Conservation (phyloP, 1,140 invertebrate species). For the Drosophila subpulchrella region DNA sequence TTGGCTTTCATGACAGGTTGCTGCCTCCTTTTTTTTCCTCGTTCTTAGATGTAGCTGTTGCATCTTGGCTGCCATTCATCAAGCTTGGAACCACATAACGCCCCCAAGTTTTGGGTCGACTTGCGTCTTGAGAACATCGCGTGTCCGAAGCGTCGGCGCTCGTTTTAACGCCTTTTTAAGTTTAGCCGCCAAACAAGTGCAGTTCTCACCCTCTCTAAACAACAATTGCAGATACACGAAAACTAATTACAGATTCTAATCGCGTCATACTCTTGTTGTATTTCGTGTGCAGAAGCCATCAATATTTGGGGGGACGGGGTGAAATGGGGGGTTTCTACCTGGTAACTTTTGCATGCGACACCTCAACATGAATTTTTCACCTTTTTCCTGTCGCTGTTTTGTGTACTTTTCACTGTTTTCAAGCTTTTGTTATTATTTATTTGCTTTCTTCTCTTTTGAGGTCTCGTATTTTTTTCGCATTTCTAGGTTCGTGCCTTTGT, state of each 20-base stretch:
- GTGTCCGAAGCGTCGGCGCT: conserved; percentile 68
- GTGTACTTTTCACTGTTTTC: conserved; percentile 32
- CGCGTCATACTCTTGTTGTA: conserved; percentile 72
- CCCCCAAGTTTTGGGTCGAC: conserved; percentile 33
- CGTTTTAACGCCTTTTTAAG: conserved; percentile 83
- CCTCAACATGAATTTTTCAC: conserved; percentile 50
- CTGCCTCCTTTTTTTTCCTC: conserved; percentile 40
- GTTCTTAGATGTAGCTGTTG: conserved; percentile 20
- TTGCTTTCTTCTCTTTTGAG: conserved; percentile 31
- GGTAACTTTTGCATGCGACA: conserved; percentile 54
- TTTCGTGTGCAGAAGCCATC: conserved; percentile 74
- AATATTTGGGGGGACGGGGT: conserved; percentile 58
- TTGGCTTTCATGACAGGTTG: conserved; percentile 60
- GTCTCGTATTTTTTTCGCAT: conserved; percentile 24
- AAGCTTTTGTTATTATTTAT: conserved; percentile 57
- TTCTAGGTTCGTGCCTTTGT: conserved; percentile 36
- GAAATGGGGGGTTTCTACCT: background rate
- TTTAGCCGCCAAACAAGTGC: conserved; percentile 80
- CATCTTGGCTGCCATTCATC: conserved; percentile 66
- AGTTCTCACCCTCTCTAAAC: conserved; percentile 64
- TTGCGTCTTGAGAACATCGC: conserved; percentile 53
- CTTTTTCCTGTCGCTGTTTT: conserved; percentile 59
- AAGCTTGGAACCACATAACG: conserved; percentile 41
- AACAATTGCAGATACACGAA: conserved; percentile 83
- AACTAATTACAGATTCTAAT: conserved; percentile 84